Evolutionary conservation across 1,140 invertebrate genomes (phyloP).

Genomic region (Oryctes rhinoceros): DNA sequence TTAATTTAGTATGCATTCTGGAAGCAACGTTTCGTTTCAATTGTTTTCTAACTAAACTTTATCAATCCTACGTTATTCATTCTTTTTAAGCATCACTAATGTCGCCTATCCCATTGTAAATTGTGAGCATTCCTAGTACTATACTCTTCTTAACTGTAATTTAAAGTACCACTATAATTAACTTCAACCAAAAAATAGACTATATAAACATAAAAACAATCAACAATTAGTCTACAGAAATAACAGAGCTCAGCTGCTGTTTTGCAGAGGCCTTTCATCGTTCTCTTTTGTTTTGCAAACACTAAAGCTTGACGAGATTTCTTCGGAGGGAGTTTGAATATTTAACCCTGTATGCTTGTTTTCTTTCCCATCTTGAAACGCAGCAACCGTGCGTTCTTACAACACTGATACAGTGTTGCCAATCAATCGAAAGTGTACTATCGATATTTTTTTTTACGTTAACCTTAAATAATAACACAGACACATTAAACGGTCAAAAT

Average conservation of each 20-base stretch:
- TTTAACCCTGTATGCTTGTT: conserved; percentile 1
- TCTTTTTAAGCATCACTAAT: conserved; percentile 43
- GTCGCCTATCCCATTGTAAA: conserved; percentile 43
- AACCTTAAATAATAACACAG: conserved; percentile 13
- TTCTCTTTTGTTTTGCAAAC: conserved; percentile 45
- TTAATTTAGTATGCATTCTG: conserved; percentile 36
- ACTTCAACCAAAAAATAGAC: conserved; percentile 62
- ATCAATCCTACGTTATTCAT: conserved; percentile 27
- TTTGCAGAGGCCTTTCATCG: conserved; percentile 41
- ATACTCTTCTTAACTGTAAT: conserved; percentile 48
- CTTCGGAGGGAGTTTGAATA: conserved; percentile 11
- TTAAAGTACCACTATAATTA: conserved; percentile 56
- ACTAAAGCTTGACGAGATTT: conserved; percentile 43
- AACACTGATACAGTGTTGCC: conserved; percentile 41
- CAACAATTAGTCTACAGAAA: conserved; percentile 61
- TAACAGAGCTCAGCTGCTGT: conserved; percentile 56
- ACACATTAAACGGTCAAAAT: conserved; percentile 14
- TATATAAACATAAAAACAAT: conserved; percentile 64
- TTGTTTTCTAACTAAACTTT: conserved; percentile 15
- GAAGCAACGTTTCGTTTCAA: conserved; percentile 28
- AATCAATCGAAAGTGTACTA: conserved; percentile 14
- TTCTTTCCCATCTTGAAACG: not conserved
- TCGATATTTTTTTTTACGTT: not conserved
- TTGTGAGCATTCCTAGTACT: conserved; percentile 51
- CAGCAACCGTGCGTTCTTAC: conserved; percentile 6